Percentiles rank a stretch among this genome's conserved stretches.
Evolutionary conservation across 2,888 invertebrate species (phyloP).

Genomic region (Sussaba pulchella): DNA sequence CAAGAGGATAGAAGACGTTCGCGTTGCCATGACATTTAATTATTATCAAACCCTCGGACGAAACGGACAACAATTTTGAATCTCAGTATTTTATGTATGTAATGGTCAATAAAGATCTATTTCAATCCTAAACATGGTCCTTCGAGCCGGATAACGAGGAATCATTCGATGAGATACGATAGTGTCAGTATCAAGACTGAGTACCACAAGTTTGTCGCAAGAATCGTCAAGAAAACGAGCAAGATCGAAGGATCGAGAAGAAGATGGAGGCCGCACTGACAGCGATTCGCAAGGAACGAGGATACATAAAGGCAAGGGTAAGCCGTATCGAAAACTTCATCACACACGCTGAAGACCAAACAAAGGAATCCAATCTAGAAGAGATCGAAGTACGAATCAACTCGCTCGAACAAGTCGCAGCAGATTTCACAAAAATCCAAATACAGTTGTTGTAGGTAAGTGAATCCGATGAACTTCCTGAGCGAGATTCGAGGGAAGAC

Average conservation of each 20-base stretch:
- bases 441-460: conserved; percentile 32
- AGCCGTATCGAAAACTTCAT: conserved; percentile 30
- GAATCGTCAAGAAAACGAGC: conserved; percentile 17
- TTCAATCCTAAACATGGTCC: no score
- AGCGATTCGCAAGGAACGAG: conserved; percentile 23
- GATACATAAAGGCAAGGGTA: conserved; percentile 14
- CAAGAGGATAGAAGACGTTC: no score
- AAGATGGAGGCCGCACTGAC: conserved; percentile 36
- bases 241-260: conserved; percentile 34
- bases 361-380: conserved; percentile 1
- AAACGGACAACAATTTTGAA: no score
- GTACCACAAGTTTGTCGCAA: conserved; percentile 23
- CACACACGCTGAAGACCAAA: background rate
- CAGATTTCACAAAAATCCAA: conserved; percentile 16
- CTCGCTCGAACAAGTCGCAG: conserved; percentile 19
- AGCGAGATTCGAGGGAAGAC: conserved; percentile 1
- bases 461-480: conserved; percentile 23
- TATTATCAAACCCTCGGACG: no score
- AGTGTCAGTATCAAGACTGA: background rate
- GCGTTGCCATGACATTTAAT: no score
- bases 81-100: no score
- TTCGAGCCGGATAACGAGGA: no score
- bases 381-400: conserved; percentile 33
- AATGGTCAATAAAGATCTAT: no score
- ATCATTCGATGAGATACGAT: no score